phyloP scores from a whole-genome alignment of 2,113 vertebrate genomes.

The Zapornia atra region DNA sequence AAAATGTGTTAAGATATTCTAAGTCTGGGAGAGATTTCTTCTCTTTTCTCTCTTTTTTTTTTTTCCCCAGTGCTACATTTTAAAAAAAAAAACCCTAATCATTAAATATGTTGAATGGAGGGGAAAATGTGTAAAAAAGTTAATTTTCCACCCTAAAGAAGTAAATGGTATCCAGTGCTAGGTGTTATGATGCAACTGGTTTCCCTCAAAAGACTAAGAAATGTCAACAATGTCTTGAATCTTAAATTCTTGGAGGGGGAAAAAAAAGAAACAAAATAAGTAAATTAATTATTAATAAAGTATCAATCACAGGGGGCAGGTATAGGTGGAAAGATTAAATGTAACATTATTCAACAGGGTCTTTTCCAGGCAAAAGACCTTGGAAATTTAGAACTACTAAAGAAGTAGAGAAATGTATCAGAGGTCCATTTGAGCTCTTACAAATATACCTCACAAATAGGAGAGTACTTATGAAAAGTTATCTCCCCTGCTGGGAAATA shows the following conservation, averaged over 20 bases:
- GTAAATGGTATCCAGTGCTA: not conserved
- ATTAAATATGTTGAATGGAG: not conserved
- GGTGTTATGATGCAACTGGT: not conserved
- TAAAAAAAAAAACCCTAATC: not conserved
- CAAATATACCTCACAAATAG: not conserved
- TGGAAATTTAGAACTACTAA: not conserved
- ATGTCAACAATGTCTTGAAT: rapidly evolving
- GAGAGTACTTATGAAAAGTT: not conserved
- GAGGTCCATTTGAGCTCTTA: not conserved
- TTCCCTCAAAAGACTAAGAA: not conserved
- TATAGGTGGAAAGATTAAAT: not conserved
- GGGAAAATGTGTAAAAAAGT: not conserved
- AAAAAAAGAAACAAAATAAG: too few relatives aligned
- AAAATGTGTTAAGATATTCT: not conserved
- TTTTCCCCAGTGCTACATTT: not conserved
- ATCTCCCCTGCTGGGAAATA: not conserved
- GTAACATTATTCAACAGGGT: not conserved
- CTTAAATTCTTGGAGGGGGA: not conserved
- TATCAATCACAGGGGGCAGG: not conserved
- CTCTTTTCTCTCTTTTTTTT: not conserved
- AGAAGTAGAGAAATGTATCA: not conserved
- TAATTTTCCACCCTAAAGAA: not conserved
- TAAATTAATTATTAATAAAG: too few relatives aligned
- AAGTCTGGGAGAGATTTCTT: not conserved
- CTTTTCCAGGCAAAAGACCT: too few relatives aligned